Percentiles rank a stretch among this genome's conserved stretches.
Evolutionary conservation across 2,113 vertebrate species (phyloP).

Genomic region (Mionectes macconnelli): DNA sequence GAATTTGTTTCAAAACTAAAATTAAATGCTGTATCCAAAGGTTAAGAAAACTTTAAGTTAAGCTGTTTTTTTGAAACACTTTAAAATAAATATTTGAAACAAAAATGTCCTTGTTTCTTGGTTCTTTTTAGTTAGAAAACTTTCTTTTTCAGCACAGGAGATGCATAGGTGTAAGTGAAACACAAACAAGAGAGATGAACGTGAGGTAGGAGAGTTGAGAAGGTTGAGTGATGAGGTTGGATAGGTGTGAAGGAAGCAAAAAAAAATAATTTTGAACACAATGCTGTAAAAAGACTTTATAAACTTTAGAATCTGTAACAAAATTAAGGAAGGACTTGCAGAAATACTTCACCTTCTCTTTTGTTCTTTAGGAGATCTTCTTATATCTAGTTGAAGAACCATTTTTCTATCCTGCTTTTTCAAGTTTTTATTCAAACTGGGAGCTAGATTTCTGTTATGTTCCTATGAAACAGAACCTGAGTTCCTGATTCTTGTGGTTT

Average conservation of each 20-base stretch:
- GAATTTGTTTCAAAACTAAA: not conserved
- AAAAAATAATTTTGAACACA: rapidly evolving
- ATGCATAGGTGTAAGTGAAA: not conserved
- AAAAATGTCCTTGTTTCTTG: not conserved
- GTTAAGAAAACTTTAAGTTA: not conserved
- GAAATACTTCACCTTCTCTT: not conserved
- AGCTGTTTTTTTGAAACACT: not conserved
- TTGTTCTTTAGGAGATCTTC: not conserved
- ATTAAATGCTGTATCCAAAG: not conserved
- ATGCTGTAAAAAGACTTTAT: not conserved
- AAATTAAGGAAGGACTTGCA: not conserved
- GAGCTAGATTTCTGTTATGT: not conserved
- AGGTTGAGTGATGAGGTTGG: not conserved
- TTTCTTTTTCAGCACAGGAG: not conserved
- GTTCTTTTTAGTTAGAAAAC: not conserved
- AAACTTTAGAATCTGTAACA: not conserved
- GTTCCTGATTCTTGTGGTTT: not conserved
- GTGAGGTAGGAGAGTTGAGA: not conserved
- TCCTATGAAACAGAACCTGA: not conserved
- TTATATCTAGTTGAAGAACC: not conserved
- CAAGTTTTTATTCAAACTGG: not conserved
- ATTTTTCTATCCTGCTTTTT: not conserved
- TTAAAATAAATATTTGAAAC: not conserved
- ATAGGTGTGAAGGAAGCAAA: not conserved
- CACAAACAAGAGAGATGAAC: not conserved